Conservation (phyloP, 2,888 invertebrate species). For the Conus canariensis region DNA sequence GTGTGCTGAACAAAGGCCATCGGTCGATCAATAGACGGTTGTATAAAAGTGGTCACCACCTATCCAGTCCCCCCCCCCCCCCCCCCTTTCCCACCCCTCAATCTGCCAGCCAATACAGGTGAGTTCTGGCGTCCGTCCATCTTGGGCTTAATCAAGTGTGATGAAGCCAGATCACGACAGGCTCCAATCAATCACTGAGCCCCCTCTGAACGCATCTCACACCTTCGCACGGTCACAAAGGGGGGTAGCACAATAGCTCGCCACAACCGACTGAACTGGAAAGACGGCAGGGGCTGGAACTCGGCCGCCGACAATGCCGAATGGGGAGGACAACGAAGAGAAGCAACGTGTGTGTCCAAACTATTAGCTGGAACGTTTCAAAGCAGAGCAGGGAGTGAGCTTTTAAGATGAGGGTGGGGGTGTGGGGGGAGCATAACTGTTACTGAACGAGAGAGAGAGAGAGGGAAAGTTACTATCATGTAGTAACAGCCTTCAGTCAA, state of each 20-base stretch:
- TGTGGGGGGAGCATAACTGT: neutral
- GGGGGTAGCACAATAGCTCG: neutral
- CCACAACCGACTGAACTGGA: neutral
- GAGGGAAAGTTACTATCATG: neutral
- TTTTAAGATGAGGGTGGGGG: too few species aligned
- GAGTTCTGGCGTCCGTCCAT: neutral
- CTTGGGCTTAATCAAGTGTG: conserved; percentile 12
- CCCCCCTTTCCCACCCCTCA: neutral
- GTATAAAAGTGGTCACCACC: neutral
- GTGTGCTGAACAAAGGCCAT: neutral
- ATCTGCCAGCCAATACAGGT: neutral
- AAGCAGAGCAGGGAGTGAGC: too few species aligned
- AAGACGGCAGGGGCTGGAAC: too few species aligned
- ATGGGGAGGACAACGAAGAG: too few species aligned
- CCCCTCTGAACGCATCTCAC: neutral
- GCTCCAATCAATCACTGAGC: conserved; percentile 8
- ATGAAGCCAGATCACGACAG: conserved; percentile 22
- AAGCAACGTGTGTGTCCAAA: too few species aligned
- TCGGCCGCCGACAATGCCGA: too few species aligned
- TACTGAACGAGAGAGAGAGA: neutral
- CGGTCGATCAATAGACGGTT: neutral
- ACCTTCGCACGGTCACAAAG: conserved; percentile 2
- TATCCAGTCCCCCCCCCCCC: neutral
- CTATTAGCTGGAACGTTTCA: too few species aligned
- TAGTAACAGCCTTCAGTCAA: too few species aligned